phyloP scores from a whole-genome alignment of 2,113 vertebrate genomes.

The Parus major region DNA sequence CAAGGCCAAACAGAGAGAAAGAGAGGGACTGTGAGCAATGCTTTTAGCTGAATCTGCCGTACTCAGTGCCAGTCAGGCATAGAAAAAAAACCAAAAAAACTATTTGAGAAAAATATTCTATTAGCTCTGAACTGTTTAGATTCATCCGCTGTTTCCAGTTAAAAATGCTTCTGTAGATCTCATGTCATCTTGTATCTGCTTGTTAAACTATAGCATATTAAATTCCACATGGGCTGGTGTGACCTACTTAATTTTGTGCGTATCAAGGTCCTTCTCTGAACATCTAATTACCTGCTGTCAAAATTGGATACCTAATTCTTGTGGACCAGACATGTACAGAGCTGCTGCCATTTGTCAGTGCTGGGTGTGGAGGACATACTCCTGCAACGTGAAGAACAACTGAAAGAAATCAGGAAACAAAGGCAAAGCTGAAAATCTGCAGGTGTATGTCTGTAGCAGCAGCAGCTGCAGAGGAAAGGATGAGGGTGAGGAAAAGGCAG shows the following conservation, averaged over 20 bases:
- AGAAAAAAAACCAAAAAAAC: background rate
- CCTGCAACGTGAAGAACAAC: background rate
- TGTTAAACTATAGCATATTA: background rate
- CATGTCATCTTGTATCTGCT: fast-evolving
- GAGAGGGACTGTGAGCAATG: background rate
- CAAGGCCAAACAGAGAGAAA: background rate
- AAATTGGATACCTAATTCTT: fast-evolving
- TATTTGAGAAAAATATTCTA: background rate
- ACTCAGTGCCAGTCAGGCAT: background rate
- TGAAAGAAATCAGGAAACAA: background rate
- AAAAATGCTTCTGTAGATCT: background rate
- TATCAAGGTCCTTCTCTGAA: background rate
- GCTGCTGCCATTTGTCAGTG: background rate
- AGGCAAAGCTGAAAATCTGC: background rate
- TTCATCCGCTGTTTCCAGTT: background rate
- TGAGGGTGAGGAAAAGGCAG: fast-evolving
- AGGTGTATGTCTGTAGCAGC: background rate
- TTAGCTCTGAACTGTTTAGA: background rate
- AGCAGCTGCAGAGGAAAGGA: background rate
- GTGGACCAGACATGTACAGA: fast-evolving
- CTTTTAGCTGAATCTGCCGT: background rate
- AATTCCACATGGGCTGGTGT: background rate
- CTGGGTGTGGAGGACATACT: background rate
- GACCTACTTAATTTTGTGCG: background rate
- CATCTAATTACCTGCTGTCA: background rate